Base-by-base conservation (phyloP, 2,113 vertebrate genomes). In the Aphyosemion australe region DNA sequence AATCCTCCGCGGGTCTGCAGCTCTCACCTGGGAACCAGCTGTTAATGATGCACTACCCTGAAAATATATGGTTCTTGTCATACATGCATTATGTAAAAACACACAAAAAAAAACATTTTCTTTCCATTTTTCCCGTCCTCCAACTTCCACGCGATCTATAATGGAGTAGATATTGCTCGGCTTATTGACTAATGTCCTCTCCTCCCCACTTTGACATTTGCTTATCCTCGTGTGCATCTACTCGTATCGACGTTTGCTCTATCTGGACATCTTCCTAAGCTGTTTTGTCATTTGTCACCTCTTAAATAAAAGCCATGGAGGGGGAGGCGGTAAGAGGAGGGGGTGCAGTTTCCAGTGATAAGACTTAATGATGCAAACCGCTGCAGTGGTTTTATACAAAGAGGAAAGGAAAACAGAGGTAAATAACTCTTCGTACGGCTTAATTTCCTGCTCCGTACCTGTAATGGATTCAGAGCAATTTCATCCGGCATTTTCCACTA, bases 201-300 rank as follows among this genome's bases (percentile, higher is more conserved):
- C 65, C 74, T 76, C 82, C 86, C 79, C 80, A 72, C 84, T 82
- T 74, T 91, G 91, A 92, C 90, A 91, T 91, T 90, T 89, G 78
- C 85, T 89, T 90, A 91, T 90, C 89, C 72, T 75, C 55, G 43
- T 81, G 76, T 51, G 34, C 83, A 90, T 92, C 84, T 87, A 78
- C 84, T 58, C 51, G 82, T 84, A 87, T 91, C 79, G 89, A 90
- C 70, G 65, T 83, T 58, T 4, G 45, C 69, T 76, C 80, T 84
- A 90, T 90, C 87, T 79, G 89, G 85, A 88, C 83, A 89, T 90
- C 90, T 89, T 84, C 62, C 82, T 89, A 89, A 91, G 87, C 88
- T 84, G 82, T 87, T 90, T 85, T 90, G 87, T 91, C 84, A 87
- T 90, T 91, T 86, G 86, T 88, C 83, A 80, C 80, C 87, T 87